Percentiles rank a stretch among this genome's conserved stretches.
These are phyloP conservation scores for Elanoides forficatus DNA, from an alignment of 2,113 vertebrate species.

Conservation along the genomic window DNA sequence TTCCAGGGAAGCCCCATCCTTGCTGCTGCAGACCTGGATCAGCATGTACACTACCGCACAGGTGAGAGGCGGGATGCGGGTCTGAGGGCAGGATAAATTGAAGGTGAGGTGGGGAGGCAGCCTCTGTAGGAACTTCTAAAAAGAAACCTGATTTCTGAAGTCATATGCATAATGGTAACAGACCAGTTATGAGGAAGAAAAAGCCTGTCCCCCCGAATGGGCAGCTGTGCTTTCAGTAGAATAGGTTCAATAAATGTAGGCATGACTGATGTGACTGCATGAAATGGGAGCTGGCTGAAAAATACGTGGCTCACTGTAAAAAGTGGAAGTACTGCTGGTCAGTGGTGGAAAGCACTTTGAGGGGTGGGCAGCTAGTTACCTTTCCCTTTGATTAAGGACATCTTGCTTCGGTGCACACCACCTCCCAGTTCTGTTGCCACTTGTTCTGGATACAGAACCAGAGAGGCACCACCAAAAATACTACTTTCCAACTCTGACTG, in stretches of 20 bases:
- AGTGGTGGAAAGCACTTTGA: not conserved
- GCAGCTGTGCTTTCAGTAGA: not conserved
- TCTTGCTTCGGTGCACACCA: rapidly evolving
- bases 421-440: not conserved
- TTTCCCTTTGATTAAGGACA: not conserved
- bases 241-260: not conserved
- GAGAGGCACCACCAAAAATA: not conserved
- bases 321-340: not conserved
- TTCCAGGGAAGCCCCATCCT: not conserved
- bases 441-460: not conserved
- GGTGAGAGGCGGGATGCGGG: not conserved
- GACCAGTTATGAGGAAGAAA: not conserved
- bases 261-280: not conserved
- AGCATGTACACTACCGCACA: rapidly evolving
- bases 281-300: not conserved
- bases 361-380: not conserved
- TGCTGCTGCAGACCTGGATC: not conserved
- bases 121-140: not conserved
- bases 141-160: not conserved
- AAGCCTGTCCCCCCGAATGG: not conserved
- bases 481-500: not conserved
- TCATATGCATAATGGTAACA: not conserved
- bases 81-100: not conserved
- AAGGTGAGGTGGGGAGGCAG: not conserved
- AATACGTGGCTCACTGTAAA: not conserved